A percentile compares a stretch with the other conserved stretches of the same genome.
Evolutionary conservation across 2,113 vertebrate species (phyloP).

Genomic region (Probosciger aterrimus): DNA sequence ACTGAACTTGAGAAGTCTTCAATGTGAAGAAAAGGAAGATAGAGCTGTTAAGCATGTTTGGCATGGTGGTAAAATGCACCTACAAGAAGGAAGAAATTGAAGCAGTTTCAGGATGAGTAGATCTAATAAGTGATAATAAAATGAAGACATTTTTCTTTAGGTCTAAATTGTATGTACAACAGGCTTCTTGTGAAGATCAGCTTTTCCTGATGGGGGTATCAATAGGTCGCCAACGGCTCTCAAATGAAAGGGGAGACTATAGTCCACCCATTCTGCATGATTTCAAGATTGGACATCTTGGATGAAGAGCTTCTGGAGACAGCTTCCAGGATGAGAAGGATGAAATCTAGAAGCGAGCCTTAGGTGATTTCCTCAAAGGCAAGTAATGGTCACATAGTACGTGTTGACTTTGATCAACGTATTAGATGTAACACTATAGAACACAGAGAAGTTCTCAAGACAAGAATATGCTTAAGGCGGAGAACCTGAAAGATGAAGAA

Average conservation of each 20-base stretch:
- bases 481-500: background rate
- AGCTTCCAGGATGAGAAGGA: background rate
- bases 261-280: background rate
- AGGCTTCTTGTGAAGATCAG: background rate
- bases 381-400: background rate
- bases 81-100: background rate
- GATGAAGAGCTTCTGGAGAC: background rate
- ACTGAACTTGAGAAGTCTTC: background rate
- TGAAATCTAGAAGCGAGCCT: background rate
- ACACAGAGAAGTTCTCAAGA: background rate
- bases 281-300: background rate
- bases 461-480: background rate
- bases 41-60: background rate
- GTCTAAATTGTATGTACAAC: background rate
- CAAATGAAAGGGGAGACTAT: background rate
- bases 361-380: background rate
- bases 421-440: background rate
- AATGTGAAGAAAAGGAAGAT: background rate
- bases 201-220: background rate
- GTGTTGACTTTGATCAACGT: fast-evolving
- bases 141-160: background rate
- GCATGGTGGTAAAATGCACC: background rate
- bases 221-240: background rate
- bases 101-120: background rate
- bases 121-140: background rate